Percentiles rank a stretch among this genome's conserved stretches.
Conservation (phyloP, 2,888 invertebrate genomes). For the Lottia scabra region DNA sequence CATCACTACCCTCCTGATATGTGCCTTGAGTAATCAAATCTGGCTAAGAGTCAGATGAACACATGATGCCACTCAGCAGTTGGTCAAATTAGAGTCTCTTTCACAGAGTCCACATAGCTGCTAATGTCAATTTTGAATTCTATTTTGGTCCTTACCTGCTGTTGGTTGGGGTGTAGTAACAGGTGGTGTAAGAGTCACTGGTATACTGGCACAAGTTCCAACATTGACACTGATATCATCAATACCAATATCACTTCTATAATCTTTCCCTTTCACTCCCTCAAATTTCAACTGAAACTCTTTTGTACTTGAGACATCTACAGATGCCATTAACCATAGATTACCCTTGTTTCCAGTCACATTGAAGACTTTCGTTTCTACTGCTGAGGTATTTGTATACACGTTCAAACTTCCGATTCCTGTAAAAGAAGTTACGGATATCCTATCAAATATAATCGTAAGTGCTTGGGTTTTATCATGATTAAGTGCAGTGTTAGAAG, state of each 20-base stretch:
- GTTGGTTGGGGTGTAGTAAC: conserved; percentile 38
- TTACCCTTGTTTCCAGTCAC: conserved; percentile 48
- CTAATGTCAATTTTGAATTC: too few species aligned
- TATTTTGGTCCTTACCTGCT: conserved; percentile 37
- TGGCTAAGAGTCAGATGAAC: too few species aligned
- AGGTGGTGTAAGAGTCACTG: conserved; percentile 27
- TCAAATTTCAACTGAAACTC: conserved; percentile 53
- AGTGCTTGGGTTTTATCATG: too few species aligned
- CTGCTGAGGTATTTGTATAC: conserved; percentile 26
- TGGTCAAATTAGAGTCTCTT: too few species aligned
- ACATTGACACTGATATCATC: conserved; percentile 45
- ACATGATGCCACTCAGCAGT: too few species aligned
- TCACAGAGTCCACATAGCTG: too few species aligned
- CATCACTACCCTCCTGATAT: too few species aligned
- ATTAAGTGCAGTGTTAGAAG: too few species aligned
- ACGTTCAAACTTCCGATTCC: conserved; percentile 55
- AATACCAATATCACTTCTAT: conserved; percentile 54
- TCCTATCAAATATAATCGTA: too few species aligned
- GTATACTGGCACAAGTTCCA: conserved; percentile 27
- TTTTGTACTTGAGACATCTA: conserved; percentile 34
- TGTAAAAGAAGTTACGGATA: conserved; percentile 12
- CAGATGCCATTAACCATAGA: conserved; percentile 45
- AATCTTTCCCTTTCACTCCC: conserved; percentile 46
- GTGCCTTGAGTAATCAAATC: too few species aligned
- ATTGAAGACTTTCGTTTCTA: conserved; percentile 36